Evolutionary conservation across 2,888 invertebrate genomes (phyloP).

Genomic region (Aphrophora alni): DNA sequence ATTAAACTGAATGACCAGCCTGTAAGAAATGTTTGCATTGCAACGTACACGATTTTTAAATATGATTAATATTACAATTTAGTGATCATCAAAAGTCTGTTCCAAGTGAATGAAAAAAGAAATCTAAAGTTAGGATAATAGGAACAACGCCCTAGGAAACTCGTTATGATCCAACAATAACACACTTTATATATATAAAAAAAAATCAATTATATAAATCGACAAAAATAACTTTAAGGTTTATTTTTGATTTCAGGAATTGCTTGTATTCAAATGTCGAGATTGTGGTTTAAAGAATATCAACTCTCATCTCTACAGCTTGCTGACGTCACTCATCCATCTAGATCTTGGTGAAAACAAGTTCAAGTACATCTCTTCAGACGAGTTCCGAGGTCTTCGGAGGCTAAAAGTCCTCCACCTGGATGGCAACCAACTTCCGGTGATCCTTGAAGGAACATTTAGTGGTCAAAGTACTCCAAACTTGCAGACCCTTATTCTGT

Average conservation of each 20-base stretch:
- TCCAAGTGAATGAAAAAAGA: too few relatives aligned
- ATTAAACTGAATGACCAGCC: too few relatives aligned
- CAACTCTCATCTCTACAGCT: conserved; percentile 80
- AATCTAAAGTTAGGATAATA: too few relatives aligned
- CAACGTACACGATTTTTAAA: too few relatives aligned
- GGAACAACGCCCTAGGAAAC: too few relatives aligned
- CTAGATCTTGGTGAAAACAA: conserved; percentile 79
- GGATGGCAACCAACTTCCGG: conserved; percentile 79
- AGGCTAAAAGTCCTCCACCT: conserved; percentile 68
- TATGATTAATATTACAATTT: too few relatives aligned
- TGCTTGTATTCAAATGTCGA: conserved; percentile 74
- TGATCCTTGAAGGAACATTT: conserved; percentile 75
- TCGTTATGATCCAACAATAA: too few relatives aligned
- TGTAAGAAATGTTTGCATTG: too few relatives aligned
- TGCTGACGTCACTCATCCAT: conserved; percentile 73
- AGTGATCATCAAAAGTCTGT: too few relatives aligned
- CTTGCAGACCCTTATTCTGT: conserved; percentile 65
- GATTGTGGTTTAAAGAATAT: conserved; percentile 74
- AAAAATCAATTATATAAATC: too few relatives aligned
- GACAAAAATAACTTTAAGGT: too few relatives aligned
- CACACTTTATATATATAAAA: too few relatives aligned
- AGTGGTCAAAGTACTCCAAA: conserved; percentile 58
- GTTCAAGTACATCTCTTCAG: conserved; percentile 75
- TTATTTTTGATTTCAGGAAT: conserved; percentile 63
- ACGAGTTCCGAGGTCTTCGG: conserved; percentile 74